Evolutionary conservation across 2,888 invertebrate species (phyloP).

Genomic region (Amiota communis): DNA sequence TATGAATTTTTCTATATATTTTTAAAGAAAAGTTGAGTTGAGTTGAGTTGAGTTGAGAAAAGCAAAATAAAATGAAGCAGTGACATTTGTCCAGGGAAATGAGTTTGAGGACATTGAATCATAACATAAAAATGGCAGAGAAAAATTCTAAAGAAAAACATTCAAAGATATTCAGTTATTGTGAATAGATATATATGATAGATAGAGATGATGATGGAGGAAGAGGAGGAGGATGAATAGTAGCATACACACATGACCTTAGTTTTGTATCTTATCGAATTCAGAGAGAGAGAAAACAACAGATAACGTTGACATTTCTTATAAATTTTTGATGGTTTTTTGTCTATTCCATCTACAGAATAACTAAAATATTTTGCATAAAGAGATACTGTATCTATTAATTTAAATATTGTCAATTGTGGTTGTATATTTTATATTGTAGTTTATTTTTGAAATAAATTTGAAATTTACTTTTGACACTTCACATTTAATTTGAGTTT

Average conservation of each 20-base stretch:
- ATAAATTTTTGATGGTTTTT: slow-evolving; percentile 51
- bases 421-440: neutral
- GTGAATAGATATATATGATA: too few species aligned
- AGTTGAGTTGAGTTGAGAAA: neutral
- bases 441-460: neutral
- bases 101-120: neutral
- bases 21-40: neutral
- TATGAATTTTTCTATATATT: slow-evolving; percentile 27
- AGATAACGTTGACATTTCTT: slow-evolving; percentile 35
- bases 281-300: neutral
- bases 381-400: neutral
- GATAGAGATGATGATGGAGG: too few species aligned
- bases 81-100: slow-evolving; percentile 44
- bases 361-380: neutral
- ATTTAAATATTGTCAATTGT: slow-evolving; percentile 5
- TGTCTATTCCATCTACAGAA: slow-evolving; percentile 23
- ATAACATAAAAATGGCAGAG: slow-evolving; percentile 8
- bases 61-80: slow-evolving; percentile 15
- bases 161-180: too few species aligned
- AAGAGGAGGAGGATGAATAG: too few species aligned
- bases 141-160: too few species aligned
- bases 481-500: neutral
- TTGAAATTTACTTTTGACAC: slow-evolving; percentile 32
- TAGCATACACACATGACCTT: too few species aligned
- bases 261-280: too few species aligned